Base-by-base conservation (phyloP, 1,140 invertebrate species). In the Drosophila melanica region DNA sequence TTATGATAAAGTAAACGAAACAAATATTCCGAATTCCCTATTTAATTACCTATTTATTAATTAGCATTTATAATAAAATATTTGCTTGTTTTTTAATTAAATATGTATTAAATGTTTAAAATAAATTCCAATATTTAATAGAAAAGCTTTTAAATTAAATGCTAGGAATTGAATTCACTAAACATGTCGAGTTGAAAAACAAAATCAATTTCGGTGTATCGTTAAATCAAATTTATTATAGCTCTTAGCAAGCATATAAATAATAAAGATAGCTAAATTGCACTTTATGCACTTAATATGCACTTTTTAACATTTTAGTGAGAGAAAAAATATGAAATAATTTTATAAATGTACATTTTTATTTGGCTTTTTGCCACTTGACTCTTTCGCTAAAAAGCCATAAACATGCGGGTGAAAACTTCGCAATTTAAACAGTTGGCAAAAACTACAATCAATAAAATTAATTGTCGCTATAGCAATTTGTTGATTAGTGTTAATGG, bases 301-400 rank as follows among this genome's bases (percentile, higher is more conserved):
- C 39, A 7, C n/a, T 12, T 39, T 39, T 11, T 39, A n/a, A 4
- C 12, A 39, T 12, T 11, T 39, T 4, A n/a, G 12, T 14, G 2
- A 54, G 9, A 35, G n/a, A 35, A 9, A 7, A 37, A 39, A 6
- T 10, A 55, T 14, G 8, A 35, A 44, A 18, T 47, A 18, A 47
- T 45, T n/a, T 7, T 16, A 9, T 27, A 20, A 41, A 37, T 55
- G n/a, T 60, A 62, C 16, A 62, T 53, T 66, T 58, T 66, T 12
- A 44, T 45, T 60, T 81, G 55, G 77, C 71, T 41, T 47, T 33
- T 41, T 60, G 65, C 65, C 76, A 42, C n/a, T 77, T 63, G 57
- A 50, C 51, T 70, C 45, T 53, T 77, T 41, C n/a, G 51, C 27
- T 12, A 30, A 45, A 48, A 42, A 35, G 11, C 48, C 14, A 35